A percentile compares a stretch with the other conserved stretches of the same genome.
These are phyloP conservation scores for Picus viridis DNA, from an alignment of 2,797 vertebrate species.

Conservation along the genomic window DNA sequence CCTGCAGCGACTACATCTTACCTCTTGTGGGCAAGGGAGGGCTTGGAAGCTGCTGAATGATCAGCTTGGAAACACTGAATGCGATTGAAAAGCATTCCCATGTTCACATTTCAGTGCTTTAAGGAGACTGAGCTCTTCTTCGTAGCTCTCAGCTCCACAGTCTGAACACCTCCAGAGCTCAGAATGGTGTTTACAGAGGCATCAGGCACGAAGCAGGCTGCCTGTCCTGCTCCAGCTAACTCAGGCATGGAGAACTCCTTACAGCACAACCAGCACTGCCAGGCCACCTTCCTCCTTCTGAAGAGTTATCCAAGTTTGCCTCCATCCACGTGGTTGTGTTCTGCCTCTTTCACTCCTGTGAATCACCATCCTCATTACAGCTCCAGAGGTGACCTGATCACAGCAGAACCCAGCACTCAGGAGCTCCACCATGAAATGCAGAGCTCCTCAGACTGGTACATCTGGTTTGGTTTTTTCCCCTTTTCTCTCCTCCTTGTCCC, in stretches of 20 bases:
- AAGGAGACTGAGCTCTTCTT: not conserved
- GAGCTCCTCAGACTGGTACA: not conserved
- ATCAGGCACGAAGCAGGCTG: rapidly evolving
- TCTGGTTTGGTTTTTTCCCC: not conserved
- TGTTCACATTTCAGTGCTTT: not conserved
- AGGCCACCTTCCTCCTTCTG: not conserved
- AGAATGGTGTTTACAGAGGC: not conserved
- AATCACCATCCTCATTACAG: not conserved
- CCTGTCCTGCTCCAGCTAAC: rapidly evolving
- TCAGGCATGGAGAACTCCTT: rapidly evolving
- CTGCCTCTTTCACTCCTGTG: not conserved
- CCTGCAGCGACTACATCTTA: rapidly evolving
- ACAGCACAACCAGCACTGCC: not conserved
- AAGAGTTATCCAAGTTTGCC: not conserved
- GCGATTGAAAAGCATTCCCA: not conserved
- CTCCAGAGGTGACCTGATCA: not conserved
- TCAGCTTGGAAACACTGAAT: not conserved
- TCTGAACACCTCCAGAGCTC: not conserved
- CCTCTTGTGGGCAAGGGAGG: not conserved
- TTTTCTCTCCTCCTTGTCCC: not conserved
- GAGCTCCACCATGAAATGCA: not conserved
- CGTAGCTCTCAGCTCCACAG: not conserved
- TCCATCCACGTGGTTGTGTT: not conserved
- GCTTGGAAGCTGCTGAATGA: not conserved
- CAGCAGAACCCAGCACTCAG: not conserved